Conservation (phyloP, 2,888 invertebrate genomes). For the Beris morrisii region DNA sequence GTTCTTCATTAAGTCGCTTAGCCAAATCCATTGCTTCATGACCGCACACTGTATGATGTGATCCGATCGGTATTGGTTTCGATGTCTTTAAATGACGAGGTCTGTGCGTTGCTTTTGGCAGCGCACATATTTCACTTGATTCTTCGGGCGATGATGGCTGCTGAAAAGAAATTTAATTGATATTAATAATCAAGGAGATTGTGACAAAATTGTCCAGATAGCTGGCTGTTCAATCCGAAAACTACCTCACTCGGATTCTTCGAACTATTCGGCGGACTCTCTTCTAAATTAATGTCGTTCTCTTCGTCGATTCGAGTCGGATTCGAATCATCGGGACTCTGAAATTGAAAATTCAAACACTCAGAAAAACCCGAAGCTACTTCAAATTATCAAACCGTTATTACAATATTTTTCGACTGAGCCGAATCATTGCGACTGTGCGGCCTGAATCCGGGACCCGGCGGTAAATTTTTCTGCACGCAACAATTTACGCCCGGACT, state of each 20-base stretch:
- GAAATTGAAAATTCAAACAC: slow-evolving; percentile 43
- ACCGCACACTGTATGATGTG: slow-evolving; percentile 74
- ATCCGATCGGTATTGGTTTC: slow-evolving; percentile 72
- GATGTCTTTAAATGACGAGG: slow-evolving; percentile 62
- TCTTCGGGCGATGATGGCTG: slow-evolving; percentile 42
- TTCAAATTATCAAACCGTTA: neutral
- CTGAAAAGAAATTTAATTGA: slow-evolving; percentile 1
- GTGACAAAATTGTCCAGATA: neutral
- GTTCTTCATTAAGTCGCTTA: slow-evolving; percentile 68
- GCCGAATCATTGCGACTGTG: slow-evolving; percentile 85
- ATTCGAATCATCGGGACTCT: slow-evolving; percentile 68
- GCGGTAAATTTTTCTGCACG: slow-evolving; percentile 90
- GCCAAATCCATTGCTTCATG: slow-evolving; percentile 78
- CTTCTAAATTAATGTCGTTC: slow-evolving; percentile 58
- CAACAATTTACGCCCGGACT: slow-evolving; percentile 98
- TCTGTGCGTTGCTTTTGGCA: slow-evolving; percentile 50
- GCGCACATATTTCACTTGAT: slow-evolving; percentile 43
- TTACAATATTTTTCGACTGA: slow-evolving; percentile 64
- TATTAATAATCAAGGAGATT: neutral
- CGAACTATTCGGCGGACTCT: slow-evolving; percentile 42
- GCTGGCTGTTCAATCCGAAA: neutral
- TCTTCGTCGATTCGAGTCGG: slow-evolving; percentile 74
- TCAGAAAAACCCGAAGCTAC: slow-evolving; percentile 21
- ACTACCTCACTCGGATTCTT: slow-evolving; percentile 44
- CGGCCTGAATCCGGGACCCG: slow-evolving; percentile 90